phyloP scores from a whole-genome alignment of 2,113 vertebrate genomes.

The Limnothrissa miodon region DNA sequence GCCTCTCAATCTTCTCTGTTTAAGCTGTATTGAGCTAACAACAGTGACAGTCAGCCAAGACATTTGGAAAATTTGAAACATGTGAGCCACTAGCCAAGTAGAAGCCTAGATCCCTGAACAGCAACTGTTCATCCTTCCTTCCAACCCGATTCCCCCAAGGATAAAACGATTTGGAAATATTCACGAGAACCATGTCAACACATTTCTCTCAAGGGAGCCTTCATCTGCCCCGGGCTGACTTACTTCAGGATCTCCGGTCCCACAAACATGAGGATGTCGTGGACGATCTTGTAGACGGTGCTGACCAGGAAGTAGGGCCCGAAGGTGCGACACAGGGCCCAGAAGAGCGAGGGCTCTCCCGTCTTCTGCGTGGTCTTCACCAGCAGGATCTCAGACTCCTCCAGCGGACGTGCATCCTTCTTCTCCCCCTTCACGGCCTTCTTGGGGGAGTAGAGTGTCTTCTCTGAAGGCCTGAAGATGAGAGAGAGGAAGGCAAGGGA shows the following conservation, averaged over 20 bases:
- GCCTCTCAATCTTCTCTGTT: not conserved
- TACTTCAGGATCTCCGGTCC: constrained; percentile 89
- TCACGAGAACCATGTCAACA: too few relatives aligned
- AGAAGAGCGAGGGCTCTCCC: constrained; percentile 81
- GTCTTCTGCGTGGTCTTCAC: constrained; percentile 67
- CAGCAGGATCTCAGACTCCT: constrained; percentile 86
- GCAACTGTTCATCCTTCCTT: too few relatives aligned
- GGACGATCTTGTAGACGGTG: constrained; percentile 86
- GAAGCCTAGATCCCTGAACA: too few relatives aligned
- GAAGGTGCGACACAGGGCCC: constrained; percentile 87
- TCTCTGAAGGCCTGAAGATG: constrained; percentile 55
- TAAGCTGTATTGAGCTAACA: not conserved
- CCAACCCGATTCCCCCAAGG: too few relatives aligned
- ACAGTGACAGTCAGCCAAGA: too few relatives aligned
- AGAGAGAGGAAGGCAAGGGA: not conserved
- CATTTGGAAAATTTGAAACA: too few relatives aligned
- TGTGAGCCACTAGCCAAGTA: too few relatives aligned
- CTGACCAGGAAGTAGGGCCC: constrained; percentile 95
- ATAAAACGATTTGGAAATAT: too few relatives aligned
- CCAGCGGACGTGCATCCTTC: constrained; percentile 59
- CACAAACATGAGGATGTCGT: constrained; percentile 92
- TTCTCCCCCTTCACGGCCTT: constrained; percentile 45
- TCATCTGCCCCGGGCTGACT: constrained; percentile 41
- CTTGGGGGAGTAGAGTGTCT: constrained; percentile 70
- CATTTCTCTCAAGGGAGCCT: too few relatives aligned